Evolutionary conservation across 92 coral and sea anemone species (phyloP).

Genomic region (Epizoanthus stellaris): DNA sequence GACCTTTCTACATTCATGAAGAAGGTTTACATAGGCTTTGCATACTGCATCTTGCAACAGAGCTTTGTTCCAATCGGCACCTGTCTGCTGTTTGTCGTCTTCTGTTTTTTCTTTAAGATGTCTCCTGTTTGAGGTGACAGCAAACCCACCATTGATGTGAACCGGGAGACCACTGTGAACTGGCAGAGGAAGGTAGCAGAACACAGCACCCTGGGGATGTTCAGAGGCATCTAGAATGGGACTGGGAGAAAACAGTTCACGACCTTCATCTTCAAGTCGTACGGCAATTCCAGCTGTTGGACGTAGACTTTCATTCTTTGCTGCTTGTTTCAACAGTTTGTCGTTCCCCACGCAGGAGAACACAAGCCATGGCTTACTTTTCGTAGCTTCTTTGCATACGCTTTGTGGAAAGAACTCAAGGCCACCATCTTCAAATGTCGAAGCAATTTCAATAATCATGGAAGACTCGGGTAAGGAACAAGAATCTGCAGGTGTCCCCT

Average conservation of each 20-base stretch:
- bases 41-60: conserved; percentile 64
- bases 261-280: conserved; percentile 24
- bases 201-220: conserved; percentile 56
- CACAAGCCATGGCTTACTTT: conserved; percentile 66
- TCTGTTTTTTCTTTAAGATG: conserved; percentile 71
- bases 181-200: conserved; percentile 87
- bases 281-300: conserved; percentile 92
- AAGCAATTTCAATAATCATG: conserved; percentile 32
- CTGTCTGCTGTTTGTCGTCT: conserved; percentile 68
- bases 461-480: conserved; percentile 45
- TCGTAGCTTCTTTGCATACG: not conserved
- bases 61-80: conserved; percentile 69
- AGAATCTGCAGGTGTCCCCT: not conserved
- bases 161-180: conserved; percentile 82
- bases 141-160: conserved; percentile 75
- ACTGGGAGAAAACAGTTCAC: not conserved
- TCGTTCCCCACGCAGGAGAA: conserved; percentile 77
- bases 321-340: conserved; percentile 53
- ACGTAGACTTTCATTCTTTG: conserved; percentile 56
- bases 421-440: conserved; percentile 46
- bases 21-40: conserved; percentile 63
- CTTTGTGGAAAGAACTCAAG: conserved; percentile 11
- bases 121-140: conserved; percentile 77
- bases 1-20: conserved; percentile 55
- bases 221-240: conserved; percentile 12